A percentile compares a stretch with the other conserved stretches of the same genome.
These are phyloP conservation scores for Zele albiditarsus DNA, from an alignment of 2,888 invertebrate genomes.

Conservation along the genomic window DNA sequence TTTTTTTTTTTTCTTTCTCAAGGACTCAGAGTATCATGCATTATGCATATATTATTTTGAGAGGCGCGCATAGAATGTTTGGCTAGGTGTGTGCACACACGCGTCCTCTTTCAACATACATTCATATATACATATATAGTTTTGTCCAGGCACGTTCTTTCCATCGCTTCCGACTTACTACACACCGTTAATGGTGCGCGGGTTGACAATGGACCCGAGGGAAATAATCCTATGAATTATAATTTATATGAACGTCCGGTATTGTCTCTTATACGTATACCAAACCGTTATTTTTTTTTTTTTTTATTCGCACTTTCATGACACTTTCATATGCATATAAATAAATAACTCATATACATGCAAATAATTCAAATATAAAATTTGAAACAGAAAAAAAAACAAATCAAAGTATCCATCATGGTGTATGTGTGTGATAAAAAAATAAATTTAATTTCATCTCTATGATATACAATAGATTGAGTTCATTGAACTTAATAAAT, in stretches of 20 bases:
- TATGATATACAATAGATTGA: neutral
- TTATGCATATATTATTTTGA: slow-evolving; percentile 16
- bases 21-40: slow-evolving; percentile 15
- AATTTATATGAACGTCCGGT: slow-evolving; percentile 56
- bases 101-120: slow-evolving; percentile 11
- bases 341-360: neutral
- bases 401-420: slow-evolving; percentile 3
- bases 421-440: neutral
- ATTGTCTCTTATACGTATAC: slow-evolving; percentile 9
- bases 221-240: slow-evolving; percentile 58
- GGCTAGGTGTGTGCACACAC: slow-evolving; percentile 34
- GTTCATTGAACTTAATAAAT: slow-evolving; percentile 10
- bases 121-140: slow-evolving; percentile 19
- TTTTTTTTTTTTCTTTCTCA: slow-evolving; percentile 18
- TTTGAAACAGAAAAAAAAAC: neutral
- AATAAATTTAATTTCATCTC: neutral
- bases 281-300: slow-evolving; percentile 49
- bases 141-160: slow-evolving; percentile 56
- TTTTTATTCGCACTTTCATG: slow-evolving; percentile 1
- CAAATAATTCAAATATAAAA: neutral
- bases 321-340: neutral
- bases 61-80: slow-evolving; percentile 25
- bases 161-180: slow-evolving; percentile 56
- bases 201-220: slow-evolving; percentile 49
- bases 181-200: slow-evolving; percentile 57